Evolutionary conservation across 1,140 invertebrate species (phyloP), one percentile per base, ranked within the genome.

Genomic region (Heliconius himera): DNA sequence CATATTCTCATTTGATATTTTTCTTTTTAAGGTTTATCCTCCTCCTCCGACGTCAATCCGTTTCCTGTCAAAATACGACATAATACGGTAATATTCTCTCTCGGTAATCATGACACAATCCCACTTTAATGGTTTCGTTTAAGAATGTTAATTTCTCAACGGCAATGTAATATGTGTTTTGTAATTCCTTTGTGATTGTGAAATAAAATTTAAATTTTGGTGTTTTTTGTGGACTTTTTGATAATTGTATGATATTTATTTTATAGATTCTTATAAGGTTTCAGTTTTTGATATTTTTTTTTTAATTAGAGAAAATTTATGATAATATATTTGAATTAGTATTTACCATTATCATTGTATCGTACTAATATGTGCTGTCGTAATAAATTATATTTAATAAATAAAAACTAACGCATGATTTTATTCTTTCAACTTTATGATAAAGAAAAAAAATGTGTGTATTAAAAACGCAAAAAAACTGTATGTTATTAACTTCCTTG

Each of bases 61-160:
- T 77, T 72, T 71, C 46, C 49, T 77, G 76, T 77, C 76, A 77
- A 38, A 77, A 72, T 54, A 26, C 60, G 76, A 77, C 66, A 54
- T 72, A 20, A 51, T 20, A 51, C 49, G 18, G 46, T 77, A 77
- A 71, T 72, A 36, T 5, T 29, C 26, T 26, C 26, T 26, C 26
- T 26, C 26, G 26, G 70, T 70, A 46, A 77, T 49, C 70, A 71
- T 49, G 70, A 72, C 76, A 70, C n/a, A 60, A 76, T 70, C 75
- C 38, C 9, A 36, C 49, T 54, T 77, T 72, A 36, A 51, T 72
- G 13, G 66, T 38, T 36, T 8, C 60, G 8, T 71, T 71, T 41
- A 33, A 36, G 41, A 51, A 51, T 71, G 11, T 77, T 36, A 29
- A 70, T 71, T 71, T 77, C 16, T 26, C 1, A 41, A 72, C 26